Evolutionary conservation across 2,888 invertebrate species (phyloP).

Genomic region (Escarpia spicata): DNA sequence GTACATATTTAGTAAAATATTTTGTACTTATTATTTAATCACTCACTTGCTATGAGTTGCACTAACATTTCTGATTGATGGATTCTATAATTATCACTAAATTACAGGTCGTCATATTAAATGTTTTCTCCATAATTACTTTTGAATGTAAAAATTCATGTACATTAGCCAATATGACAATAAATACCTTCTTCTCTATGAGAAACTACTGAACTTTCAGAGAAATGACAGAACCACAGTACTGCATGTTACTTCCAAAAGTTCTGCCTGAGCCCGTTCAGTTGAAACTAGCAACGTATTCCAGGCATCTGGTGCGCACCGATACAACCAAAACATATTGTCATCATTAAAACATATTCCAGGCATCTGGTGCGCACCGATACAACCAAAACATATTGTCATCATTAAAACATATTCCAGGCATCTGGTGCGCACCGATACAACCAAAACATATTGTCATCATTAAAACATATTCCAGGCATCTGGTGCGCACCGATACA

Average conservation of each 20-base stretch:
- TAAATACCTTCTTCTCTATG: background rate
- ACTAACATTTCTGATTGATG: background rate
- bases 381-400: background rate
- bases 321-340: background rate
- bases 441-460: background rate
- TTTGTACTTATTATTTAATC: background rate
- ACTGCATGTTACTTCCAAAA: background rate
- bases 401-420: background rate
- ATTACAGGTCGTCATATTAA: background rate
- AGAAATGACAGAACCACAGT: background rate
- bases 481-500: background rate
- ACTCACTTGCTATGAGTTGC: background rate
- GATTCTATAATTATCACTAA: background rate
- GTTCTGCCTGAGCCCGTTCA: background rate
- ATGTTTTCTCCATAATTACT: background rate
- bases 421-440: background rate
- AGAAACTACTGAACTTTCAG: conserved; percentile 8
- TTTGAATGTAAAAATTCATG: background rate
- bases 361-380: background rate
- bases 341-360: background rate
- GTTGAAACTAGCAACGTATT: background rate
- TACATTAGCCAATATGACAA: background rate
- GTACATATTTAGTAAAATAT: background rate
- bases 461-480: background rate
- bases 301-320: background rate